Evolutionary conservation across 2,888 invertebrate species (phyloP), one percentile per base, ranked within the genome.

Genomic region (Agonopterix subpropinquella): DNA sequence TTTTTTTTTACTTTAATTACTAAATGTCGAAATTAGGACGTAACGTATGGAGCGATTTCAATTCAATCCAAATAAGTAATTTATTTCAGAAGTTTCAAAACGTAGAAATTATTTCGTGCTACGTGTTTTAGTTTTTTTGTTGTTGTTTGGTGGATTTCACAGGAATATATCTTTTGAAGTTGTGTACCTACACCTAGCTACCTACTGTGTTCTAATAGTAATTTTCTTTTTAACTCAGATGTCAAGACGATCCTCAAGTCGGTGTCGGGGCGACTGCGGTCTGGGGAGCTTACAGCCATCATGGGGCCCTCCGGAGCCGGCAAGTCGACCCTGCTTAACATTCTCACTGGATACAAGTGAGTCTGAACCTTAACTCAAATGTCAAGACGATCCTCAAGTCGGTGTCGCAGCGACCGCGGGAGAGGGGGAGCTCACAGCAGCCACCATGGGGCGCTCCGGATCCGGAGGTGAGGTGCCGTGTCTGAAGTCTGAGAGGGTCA

Each of bases 251-350:
- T 98, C 68, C 90, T 98, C 61, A 96, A 96, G 87, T 92, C 93
- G 57, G 96, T 98, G 61, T 96, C 96, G 53, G 98, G 98, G 44
- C 91, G 93, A 62, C 91, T 98, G 54, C 91, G 94, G 36, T 95
- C 97, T 41, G 96, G 97, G 56, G 96, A 98, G 80, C 91, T 98
- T 70, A 97, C 97, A 5, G 98, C 98, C 60, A 98, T 98, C 70
- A 98, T 98, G 98, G 98, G 98, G 10, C 98, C 98, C 41, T 97
- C 97, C 0, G 98, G 98, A 36, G 97, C 96, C 49, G 96, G 98
- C 62, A 98, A 98, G 84, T 96, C 96, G 47, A 97, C 97, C 0
- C 90, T 98, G 11, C 94, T 98, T 74, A 98, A 98, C 75, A 97
- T 98, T 64, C 92, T 98, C 56, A 97, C 98, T 13, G 98, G 98